Conservation (phyloP, 1,140 invertebrate species). For the Cyclargus thomasi region DNA sequence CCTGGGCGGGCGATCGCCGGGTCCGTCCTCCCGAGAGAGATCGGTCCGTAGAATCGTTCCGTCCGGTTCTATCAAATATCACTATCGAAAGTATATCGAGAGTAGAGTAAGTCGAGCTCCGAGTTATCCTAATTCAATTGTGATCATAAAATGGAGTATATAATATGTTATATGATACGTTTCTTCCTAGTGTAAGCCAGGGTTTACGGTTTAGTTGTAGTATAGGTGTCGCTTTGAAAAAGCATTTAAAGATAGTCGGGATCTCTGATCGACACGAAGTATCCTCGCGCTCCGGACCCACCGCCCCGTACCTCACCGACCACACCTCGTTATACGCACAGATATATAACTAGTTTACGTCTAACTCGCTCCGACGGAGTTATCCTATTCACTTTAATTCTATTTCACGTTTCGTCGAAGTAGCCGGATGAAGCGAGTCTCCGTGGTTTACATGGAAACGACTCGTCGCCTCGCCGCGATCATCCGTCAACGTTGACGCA, state of each 20-base stretch:
- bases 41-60: neutral
- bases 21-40: neutral
- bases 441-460: no score
- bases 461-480: no score
- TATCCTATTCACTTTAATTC: neutral
- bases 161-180: neutral
- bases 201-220: neutral
- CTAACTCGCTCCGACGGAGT: neutral
- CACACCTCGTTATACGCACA: constrained; percentile 10
- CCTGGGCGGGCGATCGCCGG: no score
- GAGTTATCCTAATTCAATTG: neutral
- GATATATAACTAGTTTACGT: neutral
- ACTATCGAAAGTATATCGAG: neutral
- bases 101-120: neutral
- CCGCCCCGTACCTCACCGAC: neutral
- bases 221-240: constrained; percentile 6
- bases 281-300: neutral
- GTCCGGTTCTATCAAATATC: neutral
- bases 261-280: neutral
- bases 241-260: neutral
- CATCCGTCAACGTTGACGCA: neutral
- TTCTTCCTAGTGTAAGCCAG: constrained; percentile 1
- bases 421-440: no score
- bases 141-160: neutral
- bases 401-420: neutral